Evolutionary conservation across 2,797 vertebrate species (phyloP).

Genomic region (Luscinia megarhynchos): DNA sequence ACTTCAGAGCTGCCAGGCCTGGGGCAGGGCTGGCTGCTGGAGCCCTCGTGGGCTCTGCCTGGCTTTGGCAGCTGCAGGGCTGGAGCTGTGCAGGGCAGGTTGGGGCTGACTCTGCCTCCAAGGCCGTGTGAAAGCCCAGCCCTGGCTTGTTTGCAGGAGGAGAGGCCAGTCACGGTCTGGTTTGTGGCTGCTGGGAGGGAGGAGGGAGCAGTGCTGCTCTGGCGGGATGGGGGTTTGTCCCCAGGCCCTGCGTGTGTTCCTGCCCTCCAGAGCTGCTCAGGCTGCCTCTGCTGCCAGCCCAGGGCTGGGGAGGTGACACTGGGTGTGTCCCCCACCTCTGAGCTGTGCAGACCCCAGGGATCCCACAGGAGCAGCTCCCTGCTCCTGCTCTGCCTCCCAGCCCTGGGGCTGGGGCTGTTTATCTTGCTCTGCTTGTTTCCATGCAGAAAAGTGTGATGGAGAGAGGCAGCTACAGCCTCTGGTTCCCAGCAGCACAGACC

Average conservation of each 20-base stretch:
- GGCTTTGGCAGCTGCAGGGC: neutral
- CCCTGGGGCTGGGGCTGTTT: neutral
- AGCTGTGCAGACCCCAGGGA: neutral
- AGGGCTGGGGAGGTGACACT: neutral
- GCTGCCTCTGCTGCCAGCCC: accelerated
- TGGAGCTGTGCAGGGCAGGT: neutral
- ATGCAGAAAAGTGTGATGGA: accelerated
- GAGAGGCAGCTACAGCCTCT: neutral
- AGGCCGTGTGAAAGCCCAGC: neutral
- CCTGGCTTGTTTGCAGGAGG: neutral
- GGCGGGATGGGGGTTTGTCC: too few relatives aligned
- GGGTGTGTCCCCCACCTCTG: accelerated
- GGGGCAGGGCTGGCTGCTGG: neutral
- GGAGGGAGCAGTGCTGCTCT: neutral
- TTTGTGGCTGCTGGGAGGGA: neutral
- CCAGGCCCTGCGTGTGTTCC: accelerated
- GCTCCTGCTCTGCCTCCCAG: neutral
- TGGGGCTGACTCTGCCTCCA: neutral
- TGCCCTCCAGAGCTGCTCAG: neutral
- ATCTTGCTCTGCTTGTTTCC: neutral
- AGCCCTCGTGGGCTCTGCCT: neutral
- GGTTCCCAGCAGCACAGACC: accelerated
- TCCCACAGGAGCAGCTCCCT: neutral
- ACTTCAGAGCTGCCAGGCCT: neutral
- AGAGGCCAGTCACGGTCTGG: neutral